These are phyloP conservation scores for Mallotus villosus DNA, from an alignment of 2,797 vertebrate species.

Conservation along the genomic window DNA sequence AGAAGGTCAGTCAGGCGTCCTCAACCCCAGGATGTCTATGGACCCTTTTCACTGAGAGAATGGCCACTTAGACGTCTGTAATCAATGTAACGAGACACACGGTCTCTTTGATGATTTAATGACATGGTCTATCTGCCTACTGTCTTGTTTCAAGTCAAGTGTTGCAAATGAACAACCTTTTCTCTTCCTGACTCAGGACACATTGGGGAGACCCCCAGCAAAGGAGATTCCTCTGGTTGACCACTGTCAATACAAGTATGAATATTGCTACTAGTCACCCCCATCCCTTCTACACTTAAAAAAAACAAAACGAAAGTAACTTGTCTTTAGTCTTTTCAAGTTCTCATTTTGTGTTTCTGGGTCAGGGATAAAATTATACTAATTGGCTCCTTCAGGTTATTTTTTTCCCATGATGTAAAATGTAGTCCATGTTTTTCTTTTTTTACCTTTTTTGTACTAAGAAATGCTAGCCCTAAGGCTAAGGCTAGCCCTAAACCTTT, in stretches of 20 bases:
- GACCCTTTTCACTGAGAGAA: neutral
- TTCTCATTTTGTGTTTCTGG: conserved; percentile 5
- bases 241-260: conserved; percentile 98
- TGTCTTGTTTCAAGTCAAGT: neutral
- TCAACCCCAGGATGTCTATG: neutral
- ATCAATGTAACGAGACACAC: no score
- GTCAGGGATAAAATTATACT: conserved; percentile 17
- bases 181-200: conserved; percentile 78
- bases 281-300: neutral
- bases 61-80: neutral
- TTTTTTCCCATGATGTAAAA: neutral
- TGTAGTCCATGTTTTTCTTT: neutral
- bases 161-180: neutral
- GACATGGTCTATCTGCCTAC: neutral
- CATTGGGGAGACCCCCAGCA: conserved; percentile 88
- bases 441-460: neutral
- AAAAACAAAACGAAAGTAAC: neutral
- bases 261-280: neutral
- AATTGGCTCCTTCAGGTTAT: neutral
- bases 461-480: neutral
- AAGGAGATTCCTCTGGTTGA: conserved; percentile 92
- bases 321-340: neutral
- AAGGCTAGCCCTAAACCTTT: no score
- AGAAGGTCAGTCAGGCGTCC: conserved; percentile 76
- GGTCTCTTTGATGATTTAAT: no score